Base-by-base conservation (phyloP, 1,140 invertebrate genomes). In the Caenorhabditis inopinata region DNA sequence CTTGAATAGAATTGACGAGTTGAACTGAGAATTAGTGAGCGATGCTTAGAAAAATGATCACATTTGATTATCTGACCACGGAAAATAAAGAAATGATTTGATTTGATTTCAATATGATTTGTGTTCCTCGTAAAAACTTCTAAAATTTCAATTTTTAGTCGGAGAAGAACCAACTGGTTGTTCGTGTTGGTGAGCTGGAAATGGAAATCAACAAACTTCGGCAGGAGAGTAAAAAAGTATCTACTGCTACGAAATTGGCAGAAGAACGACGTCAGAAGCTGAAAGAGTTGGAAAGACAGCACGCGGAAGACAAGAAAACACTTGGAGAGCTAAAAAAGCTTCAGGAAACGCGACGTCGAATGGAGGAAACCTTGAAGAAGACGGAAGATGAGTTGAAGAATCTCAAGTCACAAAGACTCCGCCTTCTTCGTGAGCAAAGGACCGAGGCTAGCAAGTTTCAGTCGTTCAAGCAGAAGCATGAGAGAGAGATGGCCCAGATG, bases 251-350 rank as follows among this genome's bases (percentile, higher is more conserved):
- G 9, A 83, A 80, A 49, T 12, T 83, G 32, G 38, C 77, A 1
- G 78, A 83, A 51, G 78, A 80, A 23, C 38, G 79, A 4, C 82
- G 82, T 23, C 58, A 81, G 27, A 32, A 38, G 11, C 35, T 83
- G 38, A 62, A 81, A 23, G 82, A 83, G n/a, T 25, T 83, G 2
- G 82, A 83, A 42, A 6, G 45, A 27, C 47, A 81, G 38, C 42
- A 80, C 12, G 23, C 35, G 1, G 51, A 58, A 11, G 51, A 68
- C 25, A 76, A 81, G 75, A 81, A 81, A 23, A 49, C 32, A 18
- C 45, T 81, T 2, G 38, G 23, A 7, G 80, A 81, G 9, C 18
- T 75, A 9, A 81, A 74, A 12, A 76, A 74, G 14, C 45, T 81
- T 7, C 49, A 81, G 18, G 73, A 80, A 32, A 49, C 48, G n/a